Percentiles rank a stretch among this genome's conserved stretches.
Evolutionary conservation across 2,888 invertebrate species (phyloP).

Genomic region (Girardia tigrina): DNA sequence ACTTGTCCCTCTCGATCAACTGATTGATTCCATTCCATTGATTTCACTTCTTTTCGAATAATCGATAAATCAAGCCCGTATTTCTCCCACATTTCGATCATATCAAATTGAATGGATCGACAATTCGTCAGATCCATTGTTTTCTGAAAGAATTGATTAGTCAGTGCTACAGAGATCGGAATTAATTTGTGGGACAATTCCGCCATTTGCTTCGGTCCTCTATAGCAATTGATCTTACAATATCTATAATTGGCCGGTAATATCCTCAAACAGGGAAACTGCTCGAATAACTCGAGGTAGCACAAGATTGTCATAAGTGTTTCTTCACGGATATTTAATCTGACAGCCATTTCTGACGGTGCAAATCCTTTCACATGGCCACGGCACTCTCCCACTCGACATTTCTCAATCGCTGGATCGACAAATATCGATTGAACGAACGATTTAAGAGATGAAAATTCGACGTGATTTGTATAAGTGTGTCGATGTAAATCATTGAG

Average conservation of each 20-base stretch:
- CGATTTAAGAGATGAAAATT: slow-evolving; percentile 68
- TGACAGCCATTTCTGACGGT: slow-evolving; percentile 26
- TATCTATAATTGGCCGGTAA: slow-evolving; percentile 65
- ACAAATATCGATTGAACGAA: slow-evolving; percentile 67
- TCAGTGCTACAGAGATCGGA: neutral
- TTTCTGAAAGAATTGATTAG: neutral
- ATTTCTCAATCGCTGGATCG: neutral
- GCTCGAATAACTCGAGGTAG: slow-evolving; percentile 69
- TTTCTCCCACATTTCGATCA: slow-evolving; percentile 69
- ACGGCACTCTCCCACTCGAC: slow-evolving; percentile 16
- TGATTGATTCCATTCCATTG: slow-evolving; percentile 63
- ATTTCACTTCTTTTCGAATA: slow-evolving; percentile 73
- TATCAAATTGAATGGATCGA: slow-evolving; percentile 54
- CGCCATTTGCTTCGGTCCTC: slow-evolving; percentile 62
- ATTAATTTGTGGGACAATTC: slow-evolving; percentile 52
- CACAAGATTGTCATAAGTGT: slow-evolving; percentile 65
- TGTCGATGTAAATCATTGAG: slow-evolving; percentile 71
- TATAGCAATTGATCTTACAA: slow-evolving; percentile 72
- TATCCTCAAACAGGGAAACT: slow-evolving; percentile 63
- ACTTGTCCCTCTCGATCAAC: slow-evolving; percentile 26
- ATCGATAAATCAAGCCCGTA: slow-evolving; percentile 81
- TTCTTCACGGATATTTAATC: slow-evolving; percentile 35
- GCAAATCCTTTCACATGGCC: slow-evolving; percentile 17
- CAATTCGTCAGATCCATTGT: neutral
- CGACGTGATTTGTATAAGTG: slow-evolving; percentile 72